Base-by-base conservation (phyloP, 92 coral and sea anemone genomes). In the Virgularia gustaviana region DNA sequence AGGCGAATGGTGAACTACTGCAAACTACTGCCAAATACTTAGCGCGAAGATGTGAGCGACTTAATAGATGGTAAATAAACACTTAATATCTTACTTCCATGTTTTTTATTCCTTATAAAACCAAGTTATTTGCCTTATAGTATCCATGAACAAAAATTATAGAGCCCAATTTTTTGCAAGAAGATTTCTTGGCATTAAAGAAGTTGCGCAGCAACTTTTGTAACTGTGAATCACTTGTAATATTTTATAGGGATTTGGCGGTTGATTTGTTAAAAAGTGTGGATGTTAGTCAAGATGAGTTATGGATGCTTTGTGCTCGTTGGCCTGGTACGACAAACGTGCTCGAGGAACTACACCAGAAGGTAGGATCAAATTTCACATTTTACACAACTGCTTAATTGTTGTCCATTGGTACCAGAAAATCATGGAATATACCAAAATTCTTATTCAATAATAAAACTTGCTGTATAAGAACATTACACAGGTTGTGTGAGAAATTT, bases 221-320 rank as follows among this genome's bases (percentile, higher is more conserved):
- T n/a, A n/a, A n/a, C n/a, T n/a, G n/a, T n/a, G n/a, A n/a, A n/a
- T n/a, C n/a, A n/a, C n/a, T n/a, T n/a, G n/a, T n/a, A n/a, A n/a
- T n/a, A n/a, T n/a, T n/a, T n/a, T n/a, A n/a, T 55, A 91, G 98
- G 98, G 91, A 86, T 49, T 81, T 87, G 38, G 90, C 88, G 30
- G 58, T 92, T n/a, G 71, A 81, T 9, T 71, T 92, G 36, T 76
- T 89, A 61, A 72, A 81, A 49, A 39, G 35, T 20, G 63, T 89
- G 16, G 90, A 90, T 19, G 72, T 77, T 64, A 70, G 78, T 61
- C 86, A 81, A 12, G 90, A 72, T 44, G 77, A 82, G 71, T 81
- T 92, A 23, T 65, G 90, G 63, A 87, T 82, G 79, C 57, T 87
- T 52, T 89, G 95, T 59, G 98, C 98, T 18, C 90, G 89, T 64